Evolutionary conservation across 2,888 invertebrate genomes (phyloP), one percentile per base, ranked within the genome.

Genomic region (Coecobrya sp.): DNA sequence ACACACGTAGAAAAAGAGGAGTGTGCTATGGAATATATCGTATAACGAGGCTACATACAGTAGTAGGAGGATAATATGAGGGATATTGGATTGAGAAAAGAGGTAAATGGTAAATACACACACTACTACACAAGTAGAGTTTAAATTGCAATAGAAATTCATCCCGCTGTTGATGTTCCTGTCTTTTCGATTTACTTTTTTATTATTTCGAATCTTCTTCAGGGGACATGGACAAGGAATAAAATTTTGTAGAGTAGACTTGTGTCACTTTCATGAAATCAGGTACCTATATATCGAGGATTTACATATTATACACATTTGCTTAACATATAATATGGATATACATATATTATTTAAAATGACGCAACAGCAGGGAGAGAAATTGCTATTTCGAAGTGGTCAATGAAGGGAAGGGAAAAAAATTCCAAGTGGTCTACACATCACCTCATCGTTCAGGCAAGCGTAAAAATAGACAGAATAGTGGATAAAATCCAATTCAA

Each of bases 311-410:
- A 25, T 76, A 22, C 19, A 45, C 16, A 76, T 22, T 45, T 49
- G 25, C 25, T 49, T 25, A 36, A 42, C 36, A 73, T 49, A 10
- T 73, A 73, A 68, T 36, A 68, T 36, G 30, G 68, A 36, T 30
- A 27, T 36, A 36, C 16, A 27, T 36, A 68, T 68, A 45, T 76
- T 45, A 76, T 45, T 79, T 27, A 49, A 79, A 79, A 27, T 73
- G 70, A 45, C 59, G 76, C 30, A 91, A 65, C 85, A 84, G 90
- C 86, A 90, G 79, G 76, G 91, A 86, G 91, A 92, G 82, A 93
- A 93, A 89, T 90, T 89, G 88, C 76, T 91, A 89, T 89, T 92
- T 92, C 91, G 79, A 92, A 93, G 91, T 92, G 89, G 94, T 93
- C 93, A 92, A 93, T 94, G 93, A 89, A 94, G 93, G 91, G 86